phyloP scores from a whole-genome alignment of 2,888 invertebrate genomes.

The Micoletzkya japonica region DNA sequence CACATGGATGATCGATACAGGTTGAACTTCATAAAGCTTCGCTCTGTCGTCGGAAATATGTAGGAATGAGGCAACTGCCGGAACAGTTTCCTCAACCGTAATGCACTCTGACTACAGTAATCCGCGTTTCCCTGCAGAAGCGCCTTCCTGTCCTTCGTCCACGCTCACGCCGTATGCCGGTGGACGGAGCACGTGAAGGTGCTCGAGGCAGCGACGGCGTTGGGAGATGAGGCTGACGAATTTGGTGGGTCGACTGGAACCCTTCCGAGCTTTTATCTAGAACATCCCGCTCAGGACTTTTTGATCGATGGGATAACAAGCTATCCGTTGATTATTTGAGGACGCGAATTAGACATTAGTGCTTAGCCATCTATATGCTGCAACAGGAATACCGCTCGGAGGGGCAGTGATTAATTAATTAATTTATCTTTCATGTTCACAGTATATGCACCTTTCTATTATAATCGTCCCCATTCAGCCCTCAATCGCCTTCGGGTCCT shows the following conservation, averaged over 20 bases:
- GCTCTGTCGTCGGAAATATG: background rate
- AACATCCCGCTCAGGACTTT: no score
- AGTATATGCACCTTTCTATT: background rate
- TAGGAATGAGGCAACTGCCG: no score
- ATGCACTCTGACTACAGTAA: no score
- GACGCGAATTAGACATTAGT: no score
- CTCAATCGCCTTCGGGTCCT: conserved; percentile 4
- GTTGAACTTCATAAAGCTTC: background rate
- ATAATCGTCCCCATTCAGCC: background rate
- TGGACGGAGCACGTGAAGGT: conserved; percentile 3
- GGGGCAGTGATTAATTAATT: no score
- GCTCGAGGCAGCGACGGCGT: background rate
- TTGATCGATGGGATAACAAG: no score
- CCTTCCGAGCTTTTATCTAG: no score
- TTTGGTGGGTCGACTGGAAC: background rate
- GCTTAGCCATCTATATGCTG: no score
- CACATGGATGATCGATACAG: background rate
- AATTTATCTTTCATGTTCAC: background rate
- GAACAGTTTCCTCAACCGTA: no score
- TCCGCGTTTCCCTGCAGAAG: background rate
- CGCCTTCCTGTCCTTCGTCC: conserved; percentile 16
- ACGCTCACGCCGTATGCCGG: background rate
- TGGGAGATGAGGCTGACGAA: conserved; percentile 13
- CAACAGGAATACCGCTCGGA: no score
- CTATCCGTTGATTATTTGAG: no score